Conservation (phyloP, 2,888 invertebrate genomes). For the Trichogramma evanescens region DNA sequence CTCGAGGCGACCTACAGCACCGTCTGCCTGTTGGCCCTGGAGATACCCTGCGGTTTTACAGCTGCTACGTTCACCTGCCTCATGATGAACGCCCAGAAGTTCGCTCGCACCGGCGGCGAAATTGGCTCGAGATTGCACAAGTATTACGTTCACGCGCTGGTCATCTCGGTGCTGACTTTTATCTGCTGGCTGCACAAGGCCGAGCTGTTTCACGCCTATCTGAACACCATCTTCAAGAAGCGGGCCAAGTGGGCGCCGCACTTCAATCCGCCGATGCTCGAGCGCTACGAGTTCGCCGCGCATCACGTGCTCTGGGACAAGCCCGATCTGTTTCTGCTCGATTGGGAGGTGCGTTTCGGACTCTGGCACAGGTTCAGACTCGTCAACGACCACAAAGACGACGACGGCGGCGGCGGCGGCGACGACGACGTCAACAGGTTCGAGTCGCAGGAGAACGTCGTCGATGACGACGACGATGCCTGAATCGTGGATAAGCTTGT, state of each 20-base stretch:
- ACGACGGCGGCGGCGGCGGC: too few species aligned
- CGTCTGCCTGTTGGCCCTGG: constrained; percentile 53
- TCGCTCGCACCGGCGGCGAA: constrained; percentile 24
- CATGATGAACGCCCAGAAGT: constrained; percentile 58
- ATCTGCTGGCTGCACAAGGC: constrained; percentile 60
- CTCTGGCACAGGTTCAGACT: constrained; percentile 56
- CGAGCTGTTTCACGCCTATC: constrained; percentile 53
- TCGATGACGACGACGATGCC: too few species aligned
- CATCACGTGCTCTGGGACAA: constrained; percentile 57
- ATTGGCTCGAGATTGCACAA: too few species aligned
- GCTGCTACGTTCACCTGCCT: constrained; percentile 56
- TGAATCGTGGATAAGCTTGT: too few species aligned
- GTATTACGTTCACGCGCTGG: constrained; percentile 56
- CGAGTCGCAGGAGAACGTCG: too few species aligned
- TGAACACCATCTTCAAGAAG: constrained; percentile 53
- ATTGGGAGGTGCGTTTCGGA: constrained; percentile 60
- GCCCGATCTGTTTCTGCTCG: constrained; percentile 58
- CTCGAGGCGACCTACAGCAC: constrained; percentile 53
- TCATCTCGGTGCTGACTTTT: constrained; percentile 56
- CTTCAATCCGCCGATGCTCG: constrained; percentile 56
- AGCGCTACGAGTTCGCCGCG: constrained; percentile 51
- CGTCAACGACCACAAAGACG: too few species aligned
- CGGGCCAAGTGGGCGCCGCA: constrained; percentile 59
- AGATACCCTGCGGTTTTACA: constrained; percentile 58
- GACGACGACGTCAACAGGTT: too few species aligned